Evolutionary conservation across 2,888 invertebrate genomes (phyloP), one percentile per base, ranked within the genome.

Genomic region (Rhamphomyia laevipes): DNA sequence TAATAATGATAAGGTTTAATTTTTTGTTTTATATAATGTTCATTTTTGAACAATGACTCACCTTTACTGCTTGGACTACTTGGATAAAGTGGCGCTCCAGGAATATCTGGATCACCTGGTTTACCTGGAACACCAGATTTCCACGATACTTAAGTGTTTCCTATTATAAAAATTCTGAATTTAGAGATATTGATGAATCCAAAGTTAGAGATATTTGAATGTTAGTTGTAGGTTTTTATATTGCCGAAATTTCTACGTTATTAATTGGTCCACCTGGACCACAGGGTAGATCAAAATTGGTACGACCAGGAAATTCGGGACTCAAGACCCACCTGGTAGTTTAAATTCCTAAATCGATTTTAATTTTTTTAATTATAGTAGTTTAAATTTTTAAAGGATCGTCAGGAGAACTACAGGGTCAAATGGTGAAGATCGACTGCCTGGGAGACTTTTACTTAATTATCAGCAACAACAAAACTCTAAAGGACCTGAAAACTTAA

Each of bases 131-230:
- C 73, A 16, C 72, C 52, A 1, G 52, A 56, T 2, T 41, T 7
- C 42, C 51, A 3, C 56, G 48, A 27, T 27, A 27, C 23, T 27
- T 9, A 27, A n/a, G 4, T n/a, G 33, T 47, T 12, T 40, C 45
- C 6, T 45, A 35, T 16, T 30, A 21, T 16, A 27, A 47, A 4
- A 23, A 15, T 41, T 11, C 21, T 9, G 23, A 17, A 12, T 43
- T 23, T 23, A 7, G 12, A 30, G 43, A 16, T 10, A 31, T 58
- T 15, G 59, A 58, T 9, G 82, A 82, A 47, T 71, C 72, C 5
- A 87, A 89, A 68, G 76, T 92, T 16, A 74, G 84, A 56, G 87
- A 87, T 56, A 84, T 92, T 58, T 90, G 90, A 63, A 80, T 83
- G 57, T 78, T 80, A 45, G 78, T 91, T 44, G 74, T 91, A 43